phyloP scores from a whole-genome alignment of 2,888 invertebrate species.

The Leptopilina drosophilae region DNA sequence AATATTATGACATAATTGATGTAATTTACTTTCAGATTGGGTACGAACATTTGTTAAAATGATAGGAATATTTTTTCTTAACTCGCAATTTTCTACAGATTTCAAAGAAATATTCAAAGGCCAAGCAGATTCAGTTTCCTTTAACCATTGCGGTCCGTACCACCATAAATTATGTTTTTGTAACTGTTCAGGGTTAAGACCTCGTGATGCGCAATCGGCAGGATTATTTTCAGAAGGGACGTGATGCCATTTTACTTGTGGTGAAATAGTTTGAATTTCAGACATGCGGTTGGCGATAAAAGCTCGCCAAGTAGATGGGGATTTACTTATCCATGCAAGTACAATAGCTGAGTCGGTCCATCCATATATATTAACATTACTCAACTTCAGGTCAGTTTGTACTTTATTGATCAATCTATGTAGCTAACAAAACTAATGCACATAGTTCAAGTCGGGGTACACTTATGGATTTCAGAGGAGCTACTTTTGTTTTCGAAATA shows the following conservation, averaged over 20 bases:
- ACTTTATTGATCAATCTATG: not conserved
- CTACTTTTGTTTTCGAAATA: constrained; percentile 24
- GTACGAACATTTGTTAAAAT: too few relatives aligned
- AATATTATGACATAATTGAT: too few relatives aligned
- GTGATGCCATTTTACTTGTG: constrained; percentile 41
- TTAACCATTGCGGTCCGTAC: not conserved
- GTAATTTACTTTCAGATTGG: too few relatives aligned
- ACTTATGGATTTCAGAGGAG: constrained; percentile 30
- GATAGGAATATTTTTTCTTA: too few relatives aligned
- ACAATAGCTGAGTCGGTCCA: too few relatives aligned
- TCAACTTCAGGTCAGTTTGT: not conserved
- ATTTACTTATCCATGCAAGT: too few relatives aligned
- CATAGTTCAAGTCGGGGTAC: constrained; percentile 43
- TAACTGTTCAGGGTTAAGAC: constrained; percentile 3
- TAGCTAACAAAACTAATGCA: not conserved
- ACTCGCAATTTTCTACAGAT: too few relatives aligned
- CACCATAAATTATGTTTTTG: not conserved
- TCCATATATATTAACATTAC: not conserved
- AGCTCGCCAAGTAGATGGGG: constrained; percentile 3
- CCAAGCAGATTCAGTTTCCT: too few relatives aligned
- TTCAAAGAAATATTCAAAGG: too few relatives aligned
- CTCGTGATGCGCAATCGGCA: constrained; percentile 50
- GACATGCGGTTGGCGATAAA: constrained; percentile 52
- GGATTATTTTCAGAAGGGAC: constrained; percentile 50
- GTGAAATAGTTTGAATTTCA: constrained; percentile 41